Base-by-base conservation (phyloP, 2,113 vertebrate species). In the Speoplatyrhinus poulsoni region DNA sequence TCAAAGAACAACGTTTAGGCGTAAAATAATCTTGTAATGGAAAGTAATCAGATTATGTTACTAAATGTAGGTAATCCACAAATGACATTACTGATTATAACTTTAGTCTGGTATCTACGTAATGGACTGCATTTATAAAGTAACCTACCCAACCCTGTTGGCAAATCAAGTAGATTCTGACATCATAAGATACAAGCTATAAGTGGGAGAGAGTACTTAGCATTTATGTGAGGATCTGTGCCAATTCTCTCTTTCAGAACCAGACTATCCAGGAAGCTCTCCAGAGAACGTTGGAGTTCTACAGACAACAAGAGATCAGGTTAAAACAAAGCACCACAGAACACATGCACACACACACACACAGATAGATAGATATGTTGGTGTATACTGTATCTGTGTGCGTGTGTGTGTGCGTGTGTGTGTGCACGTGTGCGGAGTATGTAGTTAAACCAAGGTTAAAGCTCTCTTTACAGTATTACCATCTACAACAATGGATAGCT, bases 231-330 rank as follows among this genome's bases (percentile, higher is more conserved):
- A 41, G 36, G 36, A 41, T 41, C 17, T 15, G 17, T 17, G 54
- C 33, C 41, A 15, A 12, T 65, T 52, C 52, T 91, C 33, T 87
- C 80, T 76, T 85, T 0, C 83, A 99, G 97, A 96, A 93, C 12
- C 96, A 97, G 92, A 98, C 93, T 61, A 95, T 99, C 89, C 94
- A 90, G 84, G 95, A 95, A 70, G 96, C 96, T 89, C 92, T 99
- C 61, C 95, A 97, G 92, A 95, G 95, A 90, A 99, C 97, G 6
- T 77, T 98, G 74, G 93, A 95, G 55, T 91, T 94, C 90, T 97
- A 96, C 89, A 95, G 94, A 71, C 94, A 94, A 82, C 95, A 95
- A 86, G 95, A 96, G 80, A 95, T 95, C 79, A 94, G 96, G 97
- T 98, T 92, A 67, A 76, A 52, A 1, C 26, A 64, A 4, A 41